phyloP scores from a whole-genome alignment of 35 echinoderm and acorn worm species.

The Ophioderma brevispina region DNA sequence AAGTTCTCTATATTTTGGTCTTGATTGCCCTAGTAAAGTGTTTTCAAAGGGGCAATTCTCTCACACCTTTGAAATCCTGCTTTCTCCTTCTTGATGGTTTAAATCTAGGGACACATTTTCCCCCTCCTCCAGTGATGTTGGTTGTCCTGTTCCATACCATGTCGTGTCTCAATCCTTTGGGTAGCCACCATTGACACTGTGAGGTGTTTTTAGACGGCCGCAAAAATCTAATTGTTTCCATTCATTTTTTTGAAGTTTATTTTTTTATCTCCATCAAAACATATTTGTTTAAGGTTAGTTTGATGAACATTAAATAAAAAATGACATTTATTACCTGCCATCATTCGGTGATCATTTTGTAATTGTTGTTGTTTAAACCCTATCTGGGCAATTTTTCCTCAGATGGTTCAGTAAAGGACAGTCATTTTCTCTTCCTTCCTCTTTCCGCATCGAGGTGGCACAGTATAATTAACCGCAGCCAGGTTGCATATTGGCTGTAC shows the following conservation, averaged over 20 bases:
- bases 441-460: too few relatives aligned
- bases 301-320: neutral
- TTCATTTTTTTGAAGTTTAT: too few relatives aligned
- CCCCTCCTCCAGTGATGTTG: neutral
- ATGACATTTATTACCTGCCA: neutral
- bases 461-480: too few relatives aligned
- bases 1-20: neutral
- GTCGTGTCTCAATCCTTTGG: neutral
- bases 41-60: neutral
- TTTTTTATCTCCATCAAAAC: neutral
- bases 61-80: neutral
- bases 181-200: neutral
- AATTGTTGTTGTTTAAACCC: neutral
- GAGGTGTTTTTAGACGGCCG: neutral
- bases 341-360: neutral
- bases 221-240: neutral
- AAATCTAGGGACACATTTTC: too few relatives aligned
- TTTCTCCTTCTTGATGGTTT: neutral
- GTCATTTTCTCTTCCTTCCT: too few relatives aligned
- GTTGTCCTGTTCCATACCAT: neutral
- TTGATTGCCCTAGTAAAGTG: neutral
- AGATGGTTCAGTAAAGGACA: too few relatives aligned
- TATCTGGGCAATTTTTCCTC: neutral
- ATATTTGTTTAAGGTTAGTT: neutral
- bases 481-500: too few relatives aligned